Base-by-base conservation (phyloP, 2,888 invertebrate genomes). In the Chrysina gloriosa region DNA sequence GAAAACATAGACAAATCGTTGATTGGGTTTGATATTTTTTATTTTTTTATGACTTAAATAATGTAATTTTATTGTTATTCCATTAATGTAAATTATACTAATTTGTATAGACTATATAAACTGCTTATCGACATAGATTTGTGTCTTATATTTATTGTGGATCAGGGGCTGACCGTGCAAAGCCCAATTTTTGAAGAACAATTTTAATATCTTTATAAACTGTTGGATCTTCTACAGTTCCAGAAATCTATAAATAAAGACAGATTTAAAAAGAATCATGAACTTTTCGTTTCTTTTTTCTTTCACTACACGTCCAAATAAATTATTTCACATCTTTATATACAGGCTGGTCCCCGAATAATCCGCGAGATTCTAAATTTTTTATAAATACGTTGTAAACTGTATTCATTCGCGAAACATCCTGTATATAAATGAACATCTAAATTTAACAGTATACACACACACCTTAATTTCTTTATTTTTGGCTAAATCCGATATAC, bases 151-250 rank as follows among this genome's bases (percentile, higher is more conserved):
- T 45, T 68, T 68, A 64, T 58, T 65, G 56, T 7, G 91, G 90
- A 77, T 91, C 91, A 0, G 92, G 90, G 0, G 91, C 91, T 64
- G 87, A 86, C 79, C 88, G 86, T 0, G 93, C 93, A 75, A 89
- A 92, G 0, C 93, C 94, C 69, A 90, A 83, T 77, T 90, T 90
- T 78, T 93, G 92, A 69, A 96, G 84, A 0, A 90, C 92, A 7
- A 85, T 81, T 79, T 91, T 91, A 73, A 96, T 92, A 79, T 92
- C 92, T 5, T 85, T 87, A 78, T 93, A 96, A 5, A 96, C 94
- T 34, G 86, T 86, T 3, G 93, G 89, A 83, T 96, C 95, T 81
- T 97, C 96, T 71, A 96, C 93, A 5, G 96, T 96, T 2, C 93
- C 90, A 58, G 96, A 86, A 77, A 91, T 89, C 90, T 90, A 81